These are phyloP conservation scores for Phenganax subtilis DNA, from an alignment of 92 coral and sea anemone species.

Conservation along the genomic window DNA sequence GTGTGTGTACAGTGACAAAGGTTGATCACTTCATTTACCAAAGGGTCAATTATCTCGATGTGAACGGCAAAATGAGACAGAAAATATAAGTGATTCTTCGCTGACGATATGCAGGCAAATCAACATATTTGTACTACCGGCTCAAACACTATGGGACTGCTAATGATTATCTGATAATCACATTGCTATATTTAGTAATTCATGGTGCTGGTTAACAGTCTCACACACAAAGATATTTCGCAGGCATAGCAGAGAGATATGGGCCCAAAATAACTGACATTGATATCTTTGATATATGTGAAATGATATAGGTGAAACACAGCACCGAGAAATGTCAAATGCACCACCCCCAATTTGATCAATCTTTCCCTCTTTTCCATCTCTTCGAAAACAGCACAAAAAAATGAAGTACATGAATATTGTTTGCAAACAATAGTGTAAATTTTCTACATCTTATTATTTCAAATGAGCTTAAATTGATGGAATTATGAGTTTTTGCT, in stretches of 20 bases:
- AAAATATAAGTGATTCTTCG: background rate
- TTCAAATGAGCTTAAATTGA: too few species aligned
- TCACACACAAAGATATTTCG: too few species aligned
- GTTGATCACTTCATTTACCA: too few species aligned
- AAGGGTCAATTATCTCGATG: background rate
- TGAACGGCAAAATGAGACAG: background rate
- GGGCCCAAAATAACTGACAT: background rate
- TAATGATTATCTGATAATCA: conserved; percentile 10
- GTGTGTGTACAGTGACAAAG: background rate
- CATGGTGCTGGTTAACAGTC: too few species aligned
- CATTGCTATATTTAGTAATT: conserved; percentile 4
- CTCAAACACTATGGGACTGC: conserved; percentile 13
- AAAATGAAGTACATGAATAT: too few species aligned
- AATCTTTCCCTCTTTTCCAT: too few species aligned
- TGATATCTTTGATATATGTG: background rate
- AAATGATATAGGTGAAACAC: background rate
- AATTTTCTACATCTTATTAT: too few species aligned
- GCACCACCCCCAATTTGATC: too few species aligned
- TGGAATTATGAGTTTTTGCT: too few species aligned
- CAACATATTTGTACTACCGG: conserved; percentile 19
- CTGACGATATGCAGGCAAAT: background rate
- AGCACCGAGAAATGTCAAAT: background rate
- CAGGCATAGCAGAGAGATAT: background rate
- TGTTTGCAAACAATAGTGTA: too few species aligned
- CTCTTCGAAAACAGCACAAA: too few species aligned